phyloP scores from a whole-genome alignment of 1,140 invertebrate species.

The Heliconius congener region DNA sequence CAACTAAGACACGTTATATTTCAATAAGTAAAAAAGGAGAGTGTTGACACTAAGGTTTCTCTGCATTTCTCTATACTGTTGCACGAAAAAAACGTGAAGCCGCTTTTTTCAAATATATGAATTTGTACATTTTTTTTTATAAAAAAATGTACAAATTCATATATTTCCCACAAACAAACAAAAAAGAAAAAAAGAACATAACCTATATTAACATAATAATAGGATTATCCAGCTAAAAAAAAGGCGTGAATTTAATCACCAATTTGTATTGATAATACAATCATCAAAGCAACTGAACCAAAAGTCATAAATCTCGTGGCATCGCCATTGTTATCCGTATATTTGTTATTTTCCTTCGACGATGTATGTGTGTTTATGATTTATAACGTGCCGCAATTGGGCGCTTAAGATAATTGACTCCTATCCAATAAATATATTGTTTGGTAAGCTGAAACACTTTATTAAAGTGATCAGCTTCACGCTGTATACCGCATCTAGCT shows the following conservation, averaged over 20 bases:
- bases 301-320: constrained; percentile 50
- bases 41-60: too few species aligned
- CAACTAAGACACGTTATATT: too few species aligned
- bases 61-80: too few species aligned
- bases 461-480: too few species aligned
- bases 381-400: constrained; percentile 47
- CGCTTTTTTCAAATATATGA: too few species aligned
- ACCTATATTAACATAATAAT: constrained; percentile 4
- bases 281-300: constrained; percentile 21
- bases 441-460: not conserved
- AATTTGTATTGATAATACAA: constrained; percentile 21
- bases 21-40: too few species aligned
- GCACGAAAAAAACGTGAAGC: too few species aligned
- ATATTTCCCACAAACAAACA: not conserved
- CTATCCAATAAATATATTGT: constrained; percentile 32
- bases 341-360: constrained; percentile 52
- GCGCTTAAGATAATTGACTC: constrained; percentile 49
- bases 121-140: not conserved
- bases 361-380: constrained; percentile 44
- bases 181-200: not conserved
- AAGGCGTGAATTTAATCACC: constrained; percentile 16
- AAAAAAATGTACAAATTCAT: too few species aligned
- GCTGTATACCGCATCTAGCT: too few species aligned
- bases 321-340: constrained; percentile 43
- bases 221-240: constrained; percentile 1